Conservation (phyloP, 1,140 invertebrate genomes). For the Pogonognathellus flavescens region DNA sequence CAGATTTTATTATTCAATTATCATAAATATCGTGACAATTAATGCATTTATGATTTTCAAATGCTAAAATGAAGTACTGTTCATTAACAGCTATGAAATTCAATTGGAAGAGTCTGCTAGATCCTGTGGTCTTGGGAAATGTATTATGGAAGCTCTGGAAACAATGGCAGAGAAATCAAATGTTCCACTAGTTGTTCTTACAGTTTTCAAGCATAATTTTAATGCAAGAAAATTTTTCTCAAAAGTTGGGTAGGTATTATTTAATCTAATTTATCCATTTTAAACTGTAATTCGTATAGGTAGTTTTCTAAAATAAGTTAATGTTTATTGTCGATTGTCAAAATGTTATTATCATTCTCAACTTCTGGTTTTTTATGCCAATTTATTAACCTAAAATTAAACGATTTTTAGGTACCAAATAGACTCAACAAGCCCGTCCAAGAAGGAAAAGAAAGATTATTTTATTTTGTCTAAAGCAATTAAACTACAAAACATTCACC, state of each 20-base stretch:
- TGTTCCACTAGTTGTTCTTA: slow-evolving; percentile 86
- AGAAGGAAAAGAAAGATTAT: slow-evolving; percentile 54
- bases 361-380: too few relatives aligned
- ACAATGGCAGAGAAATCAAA: slow-evolving; percentile 79
- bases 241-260: slow-evolving; percentile 27
- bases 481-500: too few relatives aligned
- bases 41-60: too few relatives aligned
- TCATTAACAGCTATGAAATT: slow-evolving; percentile 86
- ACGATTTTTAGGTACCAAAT: slow-evolving; percentile 72
- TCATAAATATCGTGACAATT: too few relatives aligned
- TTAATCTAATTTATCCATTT: not conserved
- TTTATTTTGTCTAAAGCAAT: slow-evolving; percentile 53
- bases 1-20: too few relatives aligned
- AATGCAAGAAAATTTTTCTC: slow-evolving; percentile 79
- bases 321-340: too few relatives aligned
- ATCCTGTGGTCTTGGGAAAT: slow-evolving; percentile 83
- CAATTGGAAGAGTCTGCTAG: slow-evolving; percentile 79
- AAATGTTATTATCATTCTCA: too few relatives aligned
- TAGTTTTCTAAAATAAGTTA: too few relatives aligned
- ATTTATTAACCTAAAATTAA: not conserved
- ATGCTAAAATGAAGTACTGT: too few relatives aligned
- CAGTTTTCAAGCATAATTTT: slow-evolving; percentile 82
- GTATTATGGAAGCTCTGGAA: slow-evolving; percentile 84
- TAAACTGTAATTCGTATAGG: too few relatives aligned
- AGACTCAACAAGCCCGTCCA: slow-evolving; percentile 72